Evolutionary conservation across 2,113 vertebrate species (phyloP), one percentile per base, ranked within the genome.

Genomic region (Phaetusa simplex): DNA sequence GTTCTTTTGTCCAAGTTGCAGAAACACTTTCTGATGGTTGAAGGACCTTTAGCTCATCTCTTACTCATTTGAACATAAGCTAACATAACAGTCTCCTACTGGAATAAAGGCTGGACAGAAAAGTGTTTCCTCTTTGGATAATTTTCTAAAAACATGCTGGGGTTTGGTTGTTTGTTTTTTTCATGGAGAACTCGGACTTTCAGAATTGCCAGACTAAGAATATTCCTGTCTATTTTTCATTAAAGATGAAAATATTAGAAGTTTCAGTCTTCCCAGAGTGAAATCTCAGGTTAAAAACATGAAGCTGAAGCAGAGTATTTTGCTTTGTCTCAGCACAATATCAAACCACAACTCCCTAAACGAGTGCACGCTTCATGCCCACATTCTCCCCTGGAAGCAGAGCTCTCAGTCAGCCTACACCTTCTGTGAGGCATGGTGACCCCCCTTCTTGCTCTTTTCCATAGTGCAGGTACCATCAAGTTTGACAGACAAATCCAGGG

Each of bases 401-500:
- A 91, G 61, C 72, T 73, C 72, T 88, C 47, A n/a, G 7, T 66
- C 61, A 91, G 38, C 10, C 34, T 23, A 52, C 36, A 30, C 52
- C 52, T 95, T 71, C 56, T 30, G 14, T 19, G 65, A 90, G 34
- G 27, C 34, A 59, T 7, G 8, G 27, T 89, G 65, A 87, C 66
- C 43, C 82, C 69, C 59, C 40, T 40, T 59, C 69, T 64, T 82
- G 50, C 55, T 77, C 66, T 77, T 88, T 90, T 76, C 45, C 2
- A 0, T 34, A 69, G 21, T 43, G 53, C 79, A 90, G 84, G 56
- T 82, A 59, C 23, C 53, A 76, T 72, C 45, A 69, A 55, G 53
- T 67, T 88, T 88, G 67, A 84, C 62, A 93, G 82, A 90, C 40
- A 82, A 78, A 93, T 58, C 36, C 32, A 52, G 59, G 27, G 15